Percentiles rank a stretch among this genome's conserved stretches.
Conservation (phyloP, 2,113 vertebrate species). For the Pseudopodoces humilis region DNA sequence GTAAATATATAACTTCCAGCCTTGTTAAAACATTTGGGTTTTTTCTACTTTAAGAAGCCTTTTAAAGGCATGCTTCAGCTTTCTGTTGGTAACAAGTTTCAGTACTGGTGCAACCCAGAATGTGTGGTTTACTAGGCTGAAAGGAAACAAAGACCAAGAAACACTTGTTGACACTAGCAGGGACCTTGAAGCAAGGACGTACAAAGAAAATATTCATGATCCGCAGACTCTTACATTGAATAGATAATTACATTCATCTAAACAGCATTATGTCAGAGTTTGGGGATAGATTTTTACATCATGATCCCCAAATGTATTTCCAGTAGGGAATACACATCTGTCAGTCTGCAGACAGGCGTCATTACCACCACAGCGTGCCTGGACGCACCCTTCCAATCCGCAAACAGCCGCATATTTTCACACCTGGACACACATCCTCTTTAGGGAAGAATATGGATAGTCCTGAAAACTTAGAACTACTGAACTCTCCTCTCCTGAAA, state of each 20-base stretch:
- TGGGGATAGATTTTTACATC: not conserved
- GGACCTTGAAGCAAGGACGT: not conserved
- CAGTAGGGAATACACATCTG: not conserved
- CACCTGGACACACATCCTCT: not conserved
- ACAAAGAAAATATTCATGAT: not conserved
- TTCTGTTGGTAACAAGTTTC: not conserved
- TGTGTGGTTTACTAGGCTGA: not conserved
- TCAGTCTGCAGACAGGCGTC: not conserved
- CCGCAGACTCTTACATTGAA: not conserved
- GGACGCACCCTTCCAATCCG: not conserved
- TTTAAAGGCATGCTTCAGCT: not conserved
- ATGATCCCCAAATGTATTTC: not conserved
- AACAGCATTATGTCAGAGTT: not conserved
- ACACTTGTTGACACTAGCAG: not conserved
- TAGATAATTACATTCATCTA: not conserved
- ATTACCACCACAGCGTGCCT: not conserved
- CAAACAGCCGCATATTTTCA: not conserved
- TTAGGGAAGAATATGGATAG: not conserved
- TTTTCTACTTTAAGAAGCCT: not conserved
- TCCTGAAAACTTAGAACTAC: not conserved
- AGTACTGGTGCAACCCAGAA: not conserved
- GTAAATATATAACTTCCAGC: not conserved
- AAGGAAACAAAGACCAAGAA: not conserved
- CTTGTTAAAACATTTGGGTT: not conserved
- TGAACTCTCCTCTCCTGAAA: not conserved